phyloP scores from a whole-genome alignment of 2,888 invertebrate species.

The Baccha elongata region DNA sequence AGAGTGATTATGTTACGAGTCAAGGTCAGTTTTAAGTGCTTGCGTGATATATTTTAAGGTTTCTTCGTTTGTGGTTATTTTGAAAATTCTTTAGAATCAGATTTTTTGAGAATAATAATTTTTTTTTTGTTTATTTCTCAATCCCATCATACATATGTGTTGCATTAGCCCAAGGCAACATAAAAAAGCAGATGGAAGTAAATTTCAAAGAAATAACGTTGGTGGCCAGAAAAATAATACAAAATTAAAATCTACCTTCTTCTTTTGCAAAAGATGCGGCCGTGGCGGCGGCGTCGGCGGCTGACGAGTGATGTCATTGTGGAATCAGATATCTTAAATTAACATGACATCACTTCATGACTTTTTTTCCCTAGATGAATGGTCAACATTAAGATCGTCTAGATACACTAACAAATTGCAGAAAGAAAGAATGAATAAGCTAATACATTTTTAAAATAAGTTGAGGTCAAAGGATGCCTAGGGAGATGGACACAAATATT shows the following conservation, averaged over 20 bases:
- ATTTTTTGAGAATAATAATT: not conserved
- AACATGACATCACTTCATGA: conserved; percentile 57
- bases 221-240: not conserved
- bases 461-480: conserved; percentile 8
- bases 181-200: not conserved
- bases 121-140: not conserved
- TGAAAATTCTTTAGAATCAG: conserved; percentile 50
- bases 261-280: not conserved
- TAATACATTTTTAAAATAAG: not conserved
- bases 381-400: conserved; percentile 47
- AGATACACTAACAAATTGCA: conserved; percentile 14
- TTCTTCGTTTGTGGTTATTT: conserved; percentile 23
- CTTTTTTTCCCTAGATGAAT: conserved; percentile 14
- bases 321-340: conserved; percentile 44
- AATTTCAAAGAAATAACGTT: conserved; percentile 9
- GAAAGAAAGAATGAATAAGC: not conserved
- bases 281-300: not conserved
- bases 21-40: conserved; percentile 62
- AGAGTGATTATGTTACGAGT: conserved; percentile 56
- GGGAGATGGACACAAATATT: not conserved
- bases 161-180: conserved; percentile 19
- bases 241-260: not conserved
- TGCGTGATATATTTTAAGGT: not conserved
- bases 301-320: conserved; percentile 61
- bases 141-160: not conserved